phyloP scores from a whole-genome alignment of 2,113 vertebrate species.

The Sula dactylatra region DNA sequence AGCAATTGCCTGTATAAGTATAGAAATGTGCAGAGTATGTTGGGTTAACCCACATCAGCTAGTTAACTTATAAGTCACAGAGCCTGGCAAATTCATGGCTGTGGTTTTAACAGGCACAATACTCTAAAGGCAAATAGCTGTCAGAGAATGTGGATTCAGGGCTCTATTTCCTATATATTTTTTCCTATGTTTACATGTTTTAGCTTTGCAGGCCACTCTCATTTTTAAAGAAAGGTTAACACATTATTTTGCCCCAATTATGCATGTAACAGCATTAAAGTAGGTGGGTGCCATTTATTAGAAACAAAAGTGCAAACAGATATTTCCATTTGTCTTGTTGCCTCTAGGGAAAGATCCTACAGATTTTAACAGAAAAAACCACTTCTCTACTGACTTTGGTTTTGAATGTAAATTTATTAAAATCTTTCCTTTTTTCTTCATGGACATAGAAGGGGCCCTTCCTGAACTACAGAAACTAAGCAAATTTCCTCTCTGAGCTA shows the following conservation, averaged over 20 bases:
- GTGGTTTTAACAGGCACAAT: background rate
- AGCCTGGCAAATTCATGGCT: background rate
- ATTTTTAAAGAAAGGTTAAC: background rate
- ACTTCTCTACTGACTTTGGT: background rate
- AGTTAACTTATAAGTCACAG: background rate
- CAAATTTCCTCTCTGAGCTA: background rate
- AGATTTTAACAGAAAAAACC: background rate
- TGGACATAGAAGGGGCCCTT: background rate
- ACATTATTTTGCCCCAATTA: background rate
- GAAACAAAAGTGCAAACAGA: background rate
- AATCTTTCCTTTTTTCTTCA: background rate
- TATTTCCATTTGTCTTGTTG: background rate
- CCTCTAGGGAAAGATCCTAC: background rate
- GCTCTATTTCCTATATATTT: background rate
- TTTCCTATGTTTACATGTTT: background rate
- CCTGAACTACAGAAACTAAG: background rate
- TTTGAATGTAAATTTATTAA: background rate
- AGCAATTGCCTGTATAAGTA: background rate
- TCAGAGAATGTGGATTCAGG: background rate
- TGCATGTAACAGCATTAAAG: background rate
- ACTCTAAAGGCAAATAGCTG: background rate
- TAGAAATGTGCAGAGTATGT: background rate
- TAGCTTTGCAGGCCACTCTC: background rate
- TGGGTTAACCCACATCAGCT: background rate
- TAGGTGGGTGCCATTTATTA: background rate